Conservation (phyloP, 2,888 invertebrate species). For the Ctenicera cuprea region DNA sequence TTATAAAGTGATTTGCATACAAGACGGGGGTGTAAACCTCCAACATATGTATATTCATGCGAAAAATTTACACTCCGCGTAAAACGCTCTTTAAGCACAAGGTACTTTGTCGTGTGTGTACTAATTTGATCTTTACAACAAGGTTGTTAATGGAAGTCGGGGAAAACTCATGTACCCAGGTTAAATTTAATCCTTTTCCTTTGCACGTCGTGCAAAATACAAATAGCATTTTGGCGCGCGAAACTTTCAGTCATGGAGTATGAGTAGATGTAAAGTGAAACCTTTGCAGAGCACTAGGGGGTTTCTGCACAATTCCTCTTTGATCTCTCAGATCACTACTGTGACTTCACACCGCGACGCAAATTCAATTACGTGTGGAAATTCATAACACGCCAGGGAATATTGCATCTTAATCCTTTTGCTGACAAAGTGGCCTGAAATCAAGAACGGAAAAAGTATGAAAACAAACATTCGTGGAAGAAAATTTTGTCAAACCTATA, state of each 20-base stretch:
- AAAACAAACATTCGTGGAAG: no score
- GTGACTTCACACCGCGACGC: conserved; percentile 40
- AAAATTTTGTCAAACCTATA: no score
- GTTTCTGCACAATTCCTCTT: conserved; percentile 39
- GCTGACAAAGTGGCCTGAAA: background rate
- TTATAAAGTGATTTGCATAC: conserved; percentile 8
- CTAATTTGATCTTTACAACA: background rate
- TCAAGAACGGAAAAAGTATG: no score
- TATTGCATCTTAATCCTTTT: conserved; percentile 37
- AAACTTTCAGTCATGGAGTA: background rate
- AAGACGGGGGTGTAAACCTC: conserved; percentile 14
- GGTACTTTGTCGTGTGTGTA: background rate
- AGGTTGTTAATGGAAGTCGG: background rate
- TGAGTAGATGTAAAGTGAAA: conserved; percentile 24
- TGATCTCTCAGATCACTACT: conserved; percentile 45
- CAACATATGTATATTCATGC: conserved; percentile 28
- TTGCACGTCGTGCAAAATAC: no score
- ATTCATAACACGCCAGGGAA: conserved; percentile 36
- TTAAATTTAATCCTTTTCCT: no score
- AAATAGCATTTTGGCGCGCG: background rate
- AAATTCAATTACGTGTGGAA: conserved; percentile 41
- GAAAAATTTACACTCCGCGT: conserved; percentile 14
- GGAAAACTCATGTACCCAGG: no score
- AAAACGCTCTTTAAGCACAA: background rate
- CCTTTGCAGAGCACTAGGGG: conserved; percentile 27